Conservation (phyloP, 2,797 vertebrate species). For the Margarornis squamiger region DNA sequence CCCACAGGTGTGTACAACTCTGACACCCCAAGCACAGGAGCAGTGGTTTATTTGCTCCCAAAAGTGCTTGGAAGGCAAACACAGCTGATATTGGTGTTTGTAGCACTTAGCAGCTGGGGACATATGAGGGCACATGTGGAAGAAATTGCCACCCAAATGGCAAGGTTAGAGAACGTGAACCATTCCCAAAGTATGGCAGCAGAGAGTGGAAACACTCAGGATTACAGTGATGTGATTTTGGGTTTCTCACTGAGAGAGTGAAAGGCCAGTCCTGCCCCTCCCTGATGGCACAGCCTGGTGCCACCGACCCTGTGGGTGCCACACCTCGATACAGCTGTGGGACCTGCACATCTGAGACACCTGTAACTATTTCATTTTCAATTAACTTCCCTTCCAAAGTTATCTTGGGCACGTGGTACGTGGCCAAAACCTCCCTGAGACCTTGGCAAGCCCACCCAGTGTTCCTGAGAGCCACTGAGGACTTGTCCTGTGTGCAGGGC, state of each 20-base stretch:
- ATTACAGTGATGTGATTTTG: not conserved
- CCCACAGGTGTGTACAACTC: not conserved
- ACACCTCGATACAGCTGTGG: not conserved
- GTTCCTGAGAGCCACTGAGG: not conserved
- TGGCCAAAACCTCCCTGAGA: not conserved
- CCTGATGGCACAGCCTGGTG: not conserved
- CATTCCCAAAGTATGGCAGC: not conserved
- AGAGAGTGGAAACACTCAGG: not conserved
- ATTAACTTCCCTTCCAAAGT: not conserved
- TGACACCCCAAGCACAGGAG: not conserved
- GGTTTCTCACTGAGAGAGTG: not conserved
- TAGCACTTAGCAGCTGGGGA: not conserved
- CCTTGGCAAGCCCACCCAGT: not conserved
- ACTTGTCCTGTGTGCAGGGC: not conserved
- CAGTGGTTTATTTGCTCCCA: not conserved
- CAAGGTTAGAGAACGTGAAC: not conserved
- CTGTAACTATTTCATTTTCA: not conserved
- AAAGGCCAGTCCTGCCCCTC: not conserved
- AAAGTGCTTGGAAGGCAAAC: not conserved
- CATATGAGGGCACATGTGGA: accelerated
- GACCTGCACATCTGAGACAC: not conserved
- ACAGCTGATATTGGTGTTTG: not conserved
- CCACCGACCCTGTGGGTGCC: not conserved
- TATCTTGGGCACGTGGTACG: not conserved
- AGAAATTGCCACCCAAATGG: not conserved